These are phyloP conservation scores for Rhineura floridana DNA, from an alignment of 2,113 vertebrate genomes.

Conservation along the genomic window DNA sequence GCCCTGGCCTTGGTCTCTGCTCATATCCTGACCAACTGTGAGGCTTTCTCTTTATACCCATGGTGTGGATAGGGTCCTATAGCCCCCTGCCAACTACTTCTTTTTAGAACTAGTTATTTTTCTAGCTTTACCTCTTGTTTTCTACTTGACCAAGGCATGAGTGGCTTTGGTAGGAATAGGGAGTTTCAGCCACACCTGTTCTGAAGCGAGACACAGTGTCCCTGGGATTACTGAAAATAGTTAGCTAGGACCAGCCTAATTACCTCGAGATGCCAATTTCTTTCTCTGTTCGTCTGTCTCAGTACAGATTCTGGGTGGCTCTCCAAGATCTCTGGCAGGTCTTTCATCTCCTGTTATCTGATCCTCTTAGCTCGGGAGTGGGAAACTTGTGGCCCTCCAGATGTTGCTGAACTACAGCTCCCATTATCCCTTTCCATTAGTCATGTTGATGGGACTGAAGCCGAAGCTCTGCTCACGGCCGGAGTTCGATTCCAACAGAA, in stretches of 20 bases:
- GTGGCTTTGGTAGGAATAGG: background rate
- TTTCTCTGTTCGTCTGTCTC: background rate
- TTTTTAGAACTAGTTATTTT: background rate
- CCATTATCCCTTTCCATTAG: too few relatives aligned
- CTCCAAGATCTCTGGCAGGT: background rate
- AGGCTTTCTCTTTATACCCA: background rate
- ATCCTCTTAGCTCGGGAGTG: too few relatives aligned
- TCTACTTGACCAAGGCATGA: background rate
- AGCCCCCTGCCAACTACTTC: background rate
- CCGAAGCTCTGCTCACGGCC: too few relatives aligned
- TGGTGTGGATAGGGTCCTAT: background rate
- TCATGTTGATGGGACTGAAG: too few relatives aligned
- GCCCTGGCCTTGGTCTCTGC: conserved; percentile 19
- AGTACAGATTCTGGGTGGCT: background rate
- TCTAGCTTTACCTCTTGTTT: background rate
- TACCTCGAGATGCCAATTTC: background rate
- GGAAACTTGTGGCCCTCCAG: too few relatives aligned
- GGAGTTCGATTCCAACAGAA: too few relatives aligned
- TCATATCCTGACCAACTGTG: background rate
- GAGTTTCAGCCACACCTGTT: background rate
- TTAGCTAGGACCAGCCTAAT: background rate
- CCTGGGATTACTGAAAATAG: background rate
- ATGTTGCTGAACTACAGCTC: too few relatives aligned
- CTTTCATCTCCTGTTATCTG: too few relatives aligned
- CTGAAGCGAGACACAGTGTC: background rate